Percentiles rank a stretch among this genome's conserved stretches.
These are phyloP conservation scores for Pagetopsis macropterus DNA, from an alignment of 2,797 vertebrate species.

Conservation along the genomic window DNA sequence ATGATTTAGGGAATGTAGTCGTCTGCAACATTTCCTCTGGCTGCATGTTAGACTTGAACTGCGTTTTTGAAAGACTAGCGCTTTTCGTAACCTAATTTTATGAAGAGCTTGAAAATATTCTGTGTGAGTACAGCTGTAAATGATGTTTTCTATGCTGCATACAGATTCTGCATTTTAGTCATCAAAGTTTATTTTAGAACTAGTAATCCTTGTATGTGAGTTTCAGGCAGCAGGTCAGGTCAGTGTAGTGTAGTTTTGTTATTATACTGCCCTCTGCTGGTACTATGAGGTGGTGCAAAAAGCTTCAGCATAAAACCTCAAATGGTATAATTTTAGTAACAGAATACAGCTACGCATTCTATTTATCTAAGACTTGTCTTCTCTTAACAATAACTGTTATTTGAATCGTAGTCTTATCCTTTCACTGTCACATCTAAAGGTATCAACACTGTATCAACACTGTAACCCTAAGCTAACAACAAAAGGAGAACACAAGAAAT, in stretches of 20 bases:
- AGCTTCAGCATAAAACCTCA: neutral
- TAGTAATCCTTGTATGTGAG: neutral
- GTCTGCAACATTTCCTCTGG: conserved; percentile 17
- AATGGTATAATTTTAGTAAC: conserved; percentile 1
- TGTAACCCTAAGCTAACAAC: neutral
- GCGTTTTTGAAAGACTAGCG: conserved; percentile 5
- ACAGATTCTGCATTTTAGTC: conserved; percentile 1
- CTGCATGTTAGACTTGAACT: conserved; percentile 8
- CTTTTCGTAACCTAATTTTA: conserved; percentile 11
- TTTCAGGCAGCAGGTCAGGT: neutral
- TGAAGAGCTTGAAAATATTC: neutral
- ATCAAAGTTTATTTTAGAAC: conserved; percentile 4
- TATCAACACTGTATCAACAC: neutral
- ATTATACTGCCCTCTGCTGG: conserved; percentile 74
- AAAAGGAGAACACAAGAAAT: neutral
- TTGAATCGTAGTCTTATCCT: neutral
- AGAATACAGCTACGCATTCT: neutral
- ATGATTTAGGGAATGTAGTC: neutral
- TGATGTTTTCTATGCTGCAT: neutral
- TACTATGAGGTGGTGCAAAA: conserved; percentile 21
- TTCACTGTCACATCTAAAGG: neutral
- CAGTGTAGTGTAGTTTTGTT: neutral
- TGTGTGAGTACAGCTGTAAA: neutral
- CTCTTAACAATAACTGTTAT: conserved; percentile 1
- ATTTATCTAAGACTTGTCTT: conserved; percentile 6